These are phyloP conservation scores for Scaptomyza polygonia DNA, from an alignment of 2,888 invertebrate species.

Conservation along the genomic window DNA sequence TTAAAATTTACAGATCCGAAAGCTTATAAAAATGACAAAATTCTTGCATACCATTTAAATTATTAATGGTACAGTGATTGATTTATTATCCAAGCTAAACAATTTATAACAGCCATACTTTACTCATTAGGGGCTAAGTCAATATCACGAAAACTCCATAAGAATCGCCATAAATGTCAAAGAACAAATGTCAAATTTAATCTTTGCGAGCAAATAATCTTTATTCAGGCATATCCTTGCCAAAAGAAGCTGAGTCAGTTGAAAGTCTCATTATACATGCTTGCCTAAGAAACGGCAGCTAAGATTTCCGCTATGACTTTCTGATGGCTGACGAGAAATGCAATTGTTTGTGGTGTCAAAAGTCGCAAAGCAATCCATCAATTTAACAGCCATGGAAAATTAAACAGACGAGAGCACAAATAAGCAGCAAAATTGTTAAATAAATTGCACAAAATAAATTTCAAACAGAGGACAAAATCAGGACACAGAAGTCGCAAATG, in stretches of 20 bases:
- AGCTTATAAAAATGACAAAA: no score
- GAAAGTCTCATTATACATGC: slow-evolving; percentile 54
- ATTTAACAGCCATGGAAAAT: slow-evolving; percentile 77
- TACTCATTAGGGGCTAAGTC: slow-evolving; percentile 32
- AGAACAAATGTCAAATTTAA: slow-evolving; percentile 35
- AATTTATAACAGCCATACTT: slow-evolving; percentile 19
- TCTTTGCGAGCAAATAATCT: slow-evolving; percentile 15
- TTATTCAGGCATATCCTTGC: slow-evolving; percentile 3
- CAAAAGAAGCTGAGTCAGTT: slow-evolving; percentile 29
- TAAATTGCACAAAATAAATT: slow-evolving; percentile 68
- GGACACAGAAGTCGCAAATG: slow-evolving; percentile 45
- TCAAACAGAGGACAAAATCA: slow-evolving; percentile 50
- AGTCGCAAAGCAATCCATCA: slow-evolving; percentile 83
- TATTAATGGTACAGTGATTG: no score
- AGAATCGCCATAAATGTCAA: slow-evolving; percentile 36
- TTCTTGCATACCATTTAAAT: no score
- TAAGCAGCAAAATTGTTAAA: slow-evolving; percentile 51
- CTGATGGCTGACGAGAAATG: slow-evolving; percentile 36
- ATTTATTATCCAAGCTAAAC: background rate
- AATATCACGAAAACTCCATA: slow-evolving; percentile 21
- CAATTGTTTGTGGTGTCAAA: slow-evolving; percentile 79
- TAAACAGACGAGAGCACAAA: slow-evolving; percentile 46
- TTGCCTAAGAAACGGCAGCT: slow-evolving; percentile 54
- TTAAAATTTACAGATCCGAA: no score
- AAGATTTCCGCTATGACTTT: slow-evolving; percentile 21